Evolutionary conservation across 2,888 invertebrate genomes (phyloP).

Genomic region (Alloscopus bannaensis): DNA sequence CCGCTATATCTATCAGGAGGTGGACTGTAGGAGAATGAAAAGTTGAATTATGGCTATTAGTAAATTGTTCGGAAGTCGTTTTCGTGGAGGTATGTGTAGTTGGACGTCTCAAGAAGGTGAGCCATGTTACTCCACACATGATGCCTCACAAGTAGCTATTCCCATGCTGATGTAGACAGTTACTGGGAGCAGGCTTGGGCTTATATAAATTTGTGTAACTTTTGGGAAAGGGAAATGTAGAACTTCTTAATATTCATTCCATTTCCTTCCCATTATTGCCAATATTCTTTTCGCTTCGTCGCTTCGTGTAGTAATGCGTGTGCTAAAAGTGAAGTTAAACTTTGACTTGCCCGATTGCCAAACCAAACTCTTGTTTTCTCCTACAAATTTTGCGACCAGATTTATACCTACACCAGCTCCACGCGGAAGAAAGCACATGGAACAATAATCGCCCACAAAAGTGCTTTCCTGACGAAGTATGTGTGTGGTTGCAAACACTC

Average conservation of each 20-base stretch:
- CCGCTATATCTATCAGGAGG: not conserved
- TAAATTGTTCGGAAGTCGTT: conserved; percentile 65
- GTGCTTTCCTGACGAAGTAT: no score
- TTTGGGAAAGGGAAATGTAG: conserved; percentile 27
- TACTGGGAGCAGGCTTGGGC: no score
- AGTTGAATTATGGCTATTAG: conserved; percentile 64
- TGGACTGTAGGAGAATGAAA: conserved; percentile 22
- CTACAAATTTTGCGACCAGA: no score
- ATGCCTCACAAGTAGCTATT: no score
- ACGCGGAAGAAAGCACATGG: no score
- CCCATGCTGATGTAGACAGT: no score
- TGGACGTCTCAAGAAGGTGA: not conserved
- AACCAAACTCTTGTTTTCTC: no score
- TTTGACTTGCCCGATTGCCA: no score
- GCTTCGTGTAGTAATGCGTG: not conserved
- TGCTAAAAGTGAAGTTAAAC: not conserved
- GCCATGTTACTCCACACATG: not conserved
- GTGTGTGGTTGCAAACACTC: no score
- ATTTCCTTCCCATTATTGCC: conserved; percentile 28
- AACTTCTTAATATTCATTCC: conserved; percentile 55
- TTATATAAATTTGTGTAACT: not conserved
- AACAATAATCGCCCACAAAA: no score
- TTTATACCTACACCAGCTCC: no score
- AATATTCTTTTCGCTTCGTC: not conserved
- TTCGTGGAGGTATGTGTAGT: not conserved